Evolutionary conservation across 2,888 invertebrate genomes (phyloP), one percentile per base, ranked within the genome.

Genomic region (Chironomus tentans): DNA sequence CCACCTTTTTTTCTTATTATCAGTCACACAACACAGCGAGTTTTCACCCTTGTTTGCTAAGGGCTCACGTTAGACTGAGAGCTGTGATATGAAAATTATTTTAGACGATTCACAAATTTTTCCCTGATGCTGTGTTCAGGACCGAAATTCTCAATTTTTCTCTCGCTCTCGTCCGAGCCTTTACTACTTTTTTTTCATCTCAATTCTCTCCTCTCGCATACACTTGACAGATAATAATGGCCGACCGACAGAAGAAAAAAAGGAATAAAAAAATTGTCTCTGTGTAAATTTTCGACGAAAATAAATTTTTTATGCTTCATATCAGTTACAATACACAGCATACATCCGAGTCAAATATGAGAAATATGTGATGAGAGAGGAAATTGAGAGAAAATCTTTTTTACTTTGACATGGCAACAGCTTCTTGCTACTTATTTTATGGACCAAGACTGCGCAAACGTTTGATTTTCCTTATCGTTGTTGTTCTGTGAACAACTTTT

Each of bases 31-130:
- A 71, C 71, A 71, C 48, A 22, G 50, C 74, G 62, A 74, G 68
- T 74, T 76, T 76, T 69, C 76, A 76, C 76, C 76, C 76, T 76
- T 69, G 38, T 76, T 50, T 76, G 76, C 69, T 69, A 68, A 76
- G 76, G 76, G 76, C 76, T 76, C 76, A 76, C 76, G 76, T 76
- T 76, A 69, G 69, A 76, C 76, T 76, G 21, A 76, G 68, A 76
- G 69, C 28, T 50, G 7, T n/a, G 56, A 18, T 15, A 18, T 24
- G 15, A 50, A 65, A 65, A 65, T 21, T 24, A 65, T 65, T 68
- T 76, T 76, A 74, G 74, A 74, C 74, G 74, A 74, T 24, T 56
- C 24, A 50, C 0, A 56, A 21, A 13, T 18, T 61, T 22, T 61
- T 15, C 18, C 56, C 15, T 62, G 72, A n/a, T 71, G 38, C 72